Conservation (phyloP, 1,140 invertebrate species). For the Bombus terrestris region DNA sequence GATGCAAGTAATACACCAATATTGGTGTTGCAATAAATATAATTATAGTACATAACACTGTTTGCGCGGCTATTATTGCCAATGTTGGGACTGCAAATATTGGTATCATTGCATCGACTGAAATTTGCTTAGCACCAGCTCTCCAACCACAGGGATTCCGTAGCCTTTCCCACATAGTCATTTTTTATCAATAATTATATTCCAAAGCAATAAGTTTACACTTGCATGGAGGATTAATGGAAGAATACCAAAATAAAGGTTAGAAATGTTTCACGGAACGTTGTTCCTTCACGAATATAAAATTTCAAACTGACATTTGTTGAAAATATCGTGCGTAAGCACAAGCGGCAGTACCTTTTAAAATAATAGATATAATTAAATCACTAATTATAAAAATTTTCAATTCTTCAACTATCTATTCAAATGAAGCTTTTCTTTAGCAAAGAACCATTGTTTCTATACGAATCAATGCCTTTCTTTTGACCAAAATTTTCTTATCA, state of each 20-base stretch:
- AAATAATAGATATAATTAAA: background rate
- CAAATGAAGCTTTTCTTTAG: background rate
- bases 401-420: no score
- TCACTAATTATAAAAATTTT: background rate
- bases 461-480: background rate
- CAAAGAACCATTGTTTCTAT: background rate
- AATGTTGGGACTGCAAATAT: slow-evolving; percentile 85
- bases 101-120: slow-evolving; percentile 85
- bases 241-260: slow-evolving; percentile 30
- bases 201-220: background rate
- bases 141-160: slow-evolving; percentile 80
- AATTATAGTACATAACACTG: slow-evolving; percentile 83
- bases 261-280: slow-evolving; percentile 10
- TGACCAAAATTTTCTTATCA: background rate
- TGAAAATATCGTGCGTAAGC: background rate
- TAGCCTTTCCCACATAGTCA: slow-evolving; percentile 80
- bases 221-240: slow-evolving; percentile 30
- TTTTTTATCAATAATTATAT: slow-evolving; percentile 51
- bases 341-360: slow-evolving; percentile 42
- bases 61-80: slow-evolving; percentile 84
- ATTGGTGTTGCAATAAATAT: slow-evolving; percentile 85
- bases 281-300: background rate
- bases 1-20: slow-evolving; percentile 85
- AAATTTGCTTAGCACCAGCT: slow-evolving; percentile 82
- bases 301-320: background rate